phyloP scores from a whole-genome alignment of 2,888 invertebrate species.

The Lysandra coridon region DNA sequence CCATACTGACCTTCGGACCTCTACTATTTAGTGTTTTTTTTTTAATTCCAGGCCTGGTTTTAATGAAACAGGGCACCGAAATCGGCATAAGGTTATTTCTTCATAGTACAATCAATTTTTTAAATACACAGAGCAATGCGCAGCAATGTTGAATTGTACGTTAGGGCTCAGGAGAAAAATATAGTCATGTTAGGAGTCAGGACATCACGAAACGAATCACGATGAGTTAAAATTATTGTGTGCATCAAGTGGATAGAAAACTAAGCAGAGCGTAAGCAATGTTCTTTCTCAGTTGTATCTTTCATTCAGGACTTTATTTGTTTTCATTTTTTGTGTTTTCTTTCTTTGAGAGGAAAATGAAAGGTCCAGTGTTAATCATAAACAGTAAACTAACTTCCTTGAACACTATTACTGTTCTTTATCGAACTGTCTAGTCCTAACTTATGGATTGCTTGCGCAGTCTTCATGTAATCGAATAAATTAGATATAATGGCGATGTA shows the following conservation, averaged over 20 bases:
- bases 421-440: background rate
- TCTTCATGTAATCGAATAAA: conserved; percentile 25
- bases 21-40: background rate
- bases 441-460: conserved; percentile 24
- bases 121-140: background rate
- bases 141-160: background rate
- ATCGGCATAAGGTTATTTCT: background rate
- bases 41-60: background rate
- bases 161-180: background rate
- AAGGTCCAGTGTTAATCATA: background rate
- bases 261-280: background rate
- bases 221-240: too few species aligned
- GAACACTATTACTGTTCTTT: background rate
- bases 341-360: background rate
- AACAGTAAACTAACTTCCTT: background rate
- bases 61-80: background rate
- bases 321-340: background rate
- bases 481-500: conserved; percentile 24
- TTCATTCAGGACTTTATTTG: background rate
- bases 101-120: background rate
- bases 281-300: background rate
- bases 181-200: background rate
- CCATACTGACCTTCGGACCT: conserved; percentile 4
- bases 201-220: too few species aligned
- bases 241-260: background rate